Conservation (phyloP, 1,140 invertebrate genomes). For the Colletes gigas region DNA sequence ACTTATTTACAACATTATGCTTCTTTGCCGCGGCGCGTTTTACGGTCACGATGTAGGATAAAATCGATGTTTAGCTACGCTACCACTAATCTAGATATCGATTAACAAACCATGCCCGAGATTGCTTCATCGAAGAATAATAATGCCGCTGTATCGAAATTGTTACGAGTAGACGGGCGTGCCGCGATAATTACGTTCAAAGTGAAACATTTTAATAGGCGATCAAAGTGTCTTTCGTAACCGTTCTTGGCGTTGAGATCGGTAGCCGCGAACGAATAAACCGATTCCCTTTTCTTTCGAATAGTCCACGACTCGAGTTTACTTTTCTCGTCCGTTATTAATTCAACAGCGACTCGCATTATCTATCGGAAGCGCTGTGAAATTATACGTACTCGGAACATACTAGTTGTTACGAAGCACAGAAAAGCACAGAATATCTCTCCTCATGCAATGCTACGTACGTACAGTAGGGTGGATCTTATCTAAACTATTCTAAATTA, state of each 20-base stretch:
- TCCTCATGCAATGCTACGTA: slow-evolving; percentile 51
- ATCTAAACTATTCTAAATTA: no score
- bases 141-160: slow-evolving; percentile 21
- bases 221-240: neutral
- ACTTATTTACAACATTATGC: neutral
- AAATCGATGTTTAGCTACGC: slow-evolving; percentile 28
- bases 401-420: slow-evolving; percentile 42
- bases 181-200: slow-evolving; percentile 11
- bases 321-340: neutral
- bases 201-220: neutral
- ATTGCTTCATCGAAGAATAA: slow-evolving; percentile 18
- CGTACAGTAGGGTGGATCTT: no score
- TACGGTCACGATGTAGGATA: slow-evolving; percentile 13
- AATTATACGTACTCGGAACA: slow-evolving; percentile 9
- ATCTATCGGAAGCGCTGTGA: neutral
- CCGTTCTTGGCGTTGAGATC: neutral
- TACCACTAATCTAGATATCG: slow-evolving; percentile 19
- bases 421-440: slow-evolving; percentile 54
- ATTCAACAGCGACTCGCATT: neutral
- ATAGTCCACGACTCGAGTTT: neutral
- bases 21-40: slow-evolving; percentile 23
- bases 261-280: neutral
- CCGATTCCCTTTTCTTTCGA: neutral
- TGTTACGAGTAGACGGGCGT: neutral
- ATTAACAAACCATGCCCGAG: slow-evolving; percentile 33